Base-by-base conservation (phyloP, 2,888 invertebrate species). In the Drosophila nigricruria region DNA sequence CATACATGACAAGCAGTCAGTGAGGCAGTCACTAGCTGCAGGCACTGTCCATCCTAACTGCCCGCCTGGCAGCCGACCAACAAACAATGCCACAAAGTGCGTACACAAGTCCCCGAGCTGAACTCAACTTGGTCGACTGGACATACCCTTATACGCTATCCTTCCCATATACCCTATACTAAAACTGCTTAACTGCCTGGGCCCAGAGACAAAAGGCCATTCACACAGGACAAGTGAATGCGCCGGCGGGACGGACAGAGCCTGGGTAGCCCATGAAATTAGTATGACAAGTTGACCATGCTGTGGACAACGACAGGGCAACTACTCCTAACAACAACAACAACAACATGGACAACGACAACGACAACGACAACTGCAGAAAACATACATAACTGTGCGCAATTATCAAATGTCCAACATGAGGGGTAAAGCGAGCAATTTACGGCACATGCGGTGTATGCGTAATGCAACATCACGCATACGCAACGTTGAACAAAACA, bases 281-380 rank as follows among this genome's bases (percentile, higher is more conserved):
- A 82, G 83, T 82, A 81, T 83, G 86, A 81, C 82, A 86, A 86
- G 86, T 86, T 86, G 86, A 83, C 81, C 82, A 77, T 64, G 67
- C 67, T 67, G 57, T 60, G 65, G 67, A 68, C 77, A 71, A 68
- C 79, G 70, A 67, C 43, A 56, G 58, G 52, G 45, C 49, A 42
- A 52, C 65, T 34, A 42, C 74, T 38, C 32, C 56, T 25, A 60
- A 47, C 32, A 47, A 27, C 42, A 20, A 57, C 52, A 50, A 40
- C 43, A 38, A 32, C 27, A 32, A 56, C 57, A 54, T 27, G 27
- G 30, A 20, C 40, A 36, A 60, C 54, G 53, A 47, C 43, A 42
- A 25, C n/a, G 65, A 54, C 40, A 38, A 57, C 60, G 59, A 47
- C 43, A 47, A 32, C 42, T 27, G n/a, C 45, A 49, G 56, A 70